Evolutionary conservation across 1,140 invertebrate species (phyloP).

Genomic region (Platorchestia sp.): DNA sequence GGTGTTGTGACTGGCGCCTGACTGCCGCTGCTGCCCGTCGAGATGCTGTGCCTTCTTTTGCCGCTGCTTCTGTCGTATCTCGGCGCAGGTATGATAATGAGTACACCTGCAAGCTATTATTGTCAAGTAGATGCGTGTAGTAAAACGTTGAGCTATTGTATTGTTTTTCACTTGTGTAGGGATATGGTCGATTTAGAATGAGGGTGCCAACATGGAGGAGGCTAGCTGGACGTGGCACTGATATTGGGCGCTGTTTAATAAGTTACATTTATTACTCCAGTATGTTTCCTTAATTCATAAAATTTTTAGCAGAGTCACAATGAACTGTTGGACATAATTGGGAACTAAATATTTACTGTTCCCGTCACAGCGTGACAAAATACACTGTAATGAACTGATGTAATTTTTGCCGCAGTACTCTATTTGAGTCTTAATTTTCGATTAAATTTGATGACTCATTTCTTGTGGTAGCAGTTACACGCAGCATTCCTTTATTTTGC

Average conservation of each 20-base stretch:
- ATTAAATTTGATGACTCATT: no score
- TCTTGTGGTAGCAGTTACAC: no score
- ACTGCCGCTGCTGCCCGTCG: not conserved
- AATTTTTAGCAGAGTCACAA: no score
- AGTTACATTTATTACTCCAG: not conserved
- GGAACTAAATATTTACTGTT: no score
- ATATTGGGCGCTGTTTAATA: not conserved
- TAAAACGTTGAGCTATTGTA: not conserved
- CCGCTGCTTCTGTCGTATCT: not conserved
- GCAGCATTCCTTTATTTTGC: no score
- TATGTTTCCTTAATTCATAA: not conserved
- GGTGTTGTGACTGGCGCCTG: slow-evolving; percentile 48
- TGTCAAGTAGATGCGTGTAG: not conserved
- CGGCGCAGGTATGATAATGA: not conserved
- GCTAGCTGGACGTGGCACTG: not conserved
- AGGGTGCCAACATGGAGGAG: not conserved
- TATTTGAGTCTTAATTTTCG: no score
- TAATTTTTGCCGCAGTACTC: no score
- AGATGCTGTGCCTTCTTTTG: not conserved
- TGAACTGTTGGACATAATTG: no score
- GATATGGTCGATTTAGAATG: not conserved
- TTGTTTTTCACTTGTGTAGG: not conserved
- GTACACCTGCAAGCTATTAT: not conserved
- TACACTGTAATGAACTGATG: no score
- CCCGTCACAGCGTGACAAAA: no score